Percentiles rank a stretch among this genome's conserved stretches.
phyloP scores from a whole-genome alignment of 2,888 invertebrate genomes.

The Heliconius hortense region DNA sequence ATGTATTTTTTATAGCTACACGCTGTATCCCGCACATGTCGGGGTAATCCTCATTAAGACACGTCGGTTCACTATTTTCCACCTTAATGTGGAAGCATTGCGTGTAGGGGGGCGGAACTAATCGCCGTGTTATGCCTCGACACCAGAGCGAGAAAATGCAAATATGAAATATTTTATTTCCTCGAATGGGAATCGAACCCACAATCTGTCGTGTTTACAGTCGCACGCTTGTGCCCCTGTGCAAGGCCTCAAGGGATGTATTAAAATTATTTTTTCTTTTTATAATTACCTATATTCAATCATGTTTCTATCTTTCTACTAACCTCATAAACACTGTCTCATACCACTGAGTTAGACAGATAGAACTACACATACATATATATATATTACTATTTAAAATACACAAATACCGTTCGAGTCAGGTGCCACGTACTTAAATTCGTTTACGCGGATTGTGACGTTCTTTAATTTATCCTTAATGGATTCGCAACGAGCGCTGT shows the following conservation, averaged over 20 bases:
- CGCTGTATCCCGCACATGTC: neutral
- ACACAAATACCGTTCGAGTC: slow-evolving; percentile 41
- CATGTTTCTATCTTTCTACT: neutral
- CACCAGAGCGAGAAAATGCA: neutral
- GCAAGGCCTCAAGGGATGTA: neutral
- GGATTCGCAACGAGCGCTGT: slow-evolving; percentile 70
- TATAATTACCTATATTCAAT: neutral
- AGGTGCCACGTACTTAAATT: slow-evolving; percentile 52
- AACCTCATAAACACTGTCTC: neutral
- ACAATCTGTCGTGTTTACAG: neutral
- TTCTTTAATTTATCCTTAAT: slow-evolving; percentile 76
- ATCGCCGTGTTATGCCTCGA: neutral
- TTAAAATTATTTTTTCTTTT: neutral
- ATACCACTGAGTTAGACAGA: no score
- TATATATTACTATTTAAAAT: slow-evolving; percentile 31
- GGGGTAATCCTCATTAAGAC: neutral
- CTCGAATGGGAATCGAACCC: neutral
- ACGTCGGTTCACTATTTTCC: neutral
- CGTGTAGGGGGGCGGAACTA: neutral
- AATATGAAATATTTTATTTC: neutral
- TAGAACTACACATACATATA: no score
- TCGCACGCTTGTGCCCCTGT: neutral
- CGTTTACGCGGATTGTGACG: slow-evolving; percentile 65
- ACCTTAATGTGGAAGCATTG: neutral
- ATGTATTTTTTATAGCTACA: neutral